These are phyloP conservation scores for Drosophila mayri DNA, from an alignment of 1,140 invertebrate genomes.

Conservation along the genomic window DNA sequence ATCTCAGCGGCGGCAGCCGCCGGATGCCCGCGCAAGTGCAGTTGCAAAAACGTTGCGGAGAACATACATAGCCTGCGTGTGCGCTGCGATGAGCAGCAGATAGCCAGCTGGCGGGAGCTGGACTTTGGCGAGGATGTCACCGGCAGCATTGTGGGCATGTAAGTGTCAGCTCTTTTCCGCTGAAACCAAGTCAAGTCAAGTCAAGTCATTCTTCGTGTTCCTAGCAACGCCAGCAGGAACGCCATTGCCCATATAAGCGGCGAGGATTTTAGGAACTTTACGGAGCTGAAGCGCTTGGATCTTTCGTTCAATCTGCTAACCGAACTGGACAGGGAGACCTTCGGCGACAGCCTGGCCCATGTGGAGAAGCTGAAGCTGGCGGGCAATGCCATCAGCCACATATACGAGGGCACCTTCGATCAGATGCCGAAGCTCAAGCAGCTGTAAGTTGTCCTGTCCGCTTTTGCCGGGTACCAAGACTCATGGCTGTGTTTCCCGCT, in stretches of 20 bases:
- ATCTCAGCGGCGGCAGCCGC: constrained; percentile 10
- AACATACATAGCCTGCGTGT: constrained; percentile 84
- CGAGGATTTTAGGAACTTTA: constrained; percentile 90
- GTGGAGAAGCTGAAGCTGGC: constrained; percentile 89
- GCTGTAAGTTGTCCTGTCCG: constrained; percentile 87
- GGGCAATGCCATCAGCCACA: constrained; percentile 89
- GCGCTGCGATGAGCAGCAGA: constrained; percentile 85
- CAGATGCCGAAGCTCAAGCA: constrained; percentile 88
- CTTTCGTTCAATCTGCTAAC: constrained; percentile 89
- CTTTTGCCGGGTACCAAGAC: neutral
- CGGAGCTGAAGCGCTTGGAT: constrained; percentile 89
- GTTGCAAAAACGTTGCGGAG: constrained; percentile 70
- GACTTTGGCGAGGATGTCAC: constrained; percentile 84
- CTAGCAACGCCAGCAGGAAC: constrained; percentile 92
- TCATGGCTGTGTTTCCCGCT: neutral
- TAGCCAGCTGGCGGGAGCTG: constrained; percentile 84
- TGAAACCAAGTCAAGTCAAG: neutral
- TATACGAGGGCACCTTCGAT: constrained; percentile 89
- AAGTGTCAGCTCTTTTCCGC: constrained; percentile 60
- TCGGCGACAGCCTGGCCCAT: constrained; percentile 87
- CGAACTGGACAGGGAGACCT: constrained; percentile 88
- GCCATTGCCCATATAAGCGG: constrained; percentile 90
- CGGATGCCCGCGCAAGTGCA: constrained; percentile 75
- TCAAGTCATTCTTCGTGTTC: neutral
- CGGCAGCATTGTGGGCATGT: constrained; percentile 85